phyloP scores from a whole-genome alignment of 1,140 invertebrate genomes.

The Steinernema feltiae region DNA sequence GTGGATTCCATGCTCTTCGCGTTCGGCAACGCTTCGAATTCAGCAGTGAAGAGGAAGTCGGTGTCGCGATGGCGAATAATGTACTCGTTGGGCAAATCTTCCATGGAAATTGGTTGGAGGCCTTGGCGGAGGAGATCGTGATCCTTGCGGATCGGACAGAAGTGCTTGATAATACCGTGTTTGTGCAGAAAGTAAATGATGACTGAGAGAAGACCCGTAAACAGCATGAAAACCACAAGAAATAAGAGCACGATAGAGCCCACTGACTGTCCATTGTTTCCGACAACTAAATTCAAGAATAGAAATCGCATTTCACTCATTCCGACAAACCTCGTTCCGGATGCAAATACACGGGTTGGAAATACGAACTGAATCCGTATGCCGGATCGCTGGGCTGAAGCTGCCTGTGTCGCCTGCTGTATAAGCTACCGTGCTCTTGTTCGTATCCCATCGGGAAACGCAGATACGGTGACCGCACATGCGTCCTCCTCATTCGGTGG shows the following conservation, averaged over 20 bases:
- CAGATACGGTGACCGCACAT: background rate
- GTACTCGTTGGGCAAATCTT: constrained; percentile 52
- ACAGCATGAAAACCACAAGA: constrained; percentile 14
- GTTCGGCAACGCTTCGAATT: constrained; percentile 49
- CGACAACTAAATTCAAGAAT: background rate
- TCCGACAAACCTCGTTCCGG: constrained; percentile 6
- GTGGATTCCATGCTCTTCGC: constrained; percentile 34
- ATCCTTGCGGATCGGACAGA: constrained; percentile 45
- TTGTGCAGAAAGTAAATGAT: constrained; percentile 25
- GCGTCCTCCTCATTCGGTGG: constrained; percentile 13
- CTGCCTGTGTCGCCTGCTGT: constrained; percentile 20
- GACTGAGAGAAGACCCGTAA: background rate
- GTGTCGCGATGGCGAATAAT: constrained; percentile 49
- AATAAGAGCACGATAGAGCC: constrained; percentile 18
- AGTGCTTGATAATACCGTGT: constrained; percentile 36
- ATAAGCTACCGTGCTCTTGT: background rate
- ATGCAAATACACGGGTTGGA: constrained; percentile 36
- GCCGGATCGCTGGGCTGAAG: constrained; percentile 30
- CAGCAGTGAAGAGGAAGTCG: constrained; percentile 53
- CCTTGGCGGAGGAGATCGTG: constrained; percentile 37
- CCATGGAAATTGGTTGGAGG: constrained; percentile 45
- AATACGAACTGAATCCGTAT: constrained; percentile 40
- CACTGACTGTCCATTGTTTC: background rate
- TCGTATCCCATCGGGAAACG: background rate
- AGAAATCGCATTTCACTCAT: background rate